Percentiles rank a stretch among this genome's conserved stretches.
Conservation (phyloP, 2,113 vertebrate genomes). For the Oceanites oceanicus region DNA sequence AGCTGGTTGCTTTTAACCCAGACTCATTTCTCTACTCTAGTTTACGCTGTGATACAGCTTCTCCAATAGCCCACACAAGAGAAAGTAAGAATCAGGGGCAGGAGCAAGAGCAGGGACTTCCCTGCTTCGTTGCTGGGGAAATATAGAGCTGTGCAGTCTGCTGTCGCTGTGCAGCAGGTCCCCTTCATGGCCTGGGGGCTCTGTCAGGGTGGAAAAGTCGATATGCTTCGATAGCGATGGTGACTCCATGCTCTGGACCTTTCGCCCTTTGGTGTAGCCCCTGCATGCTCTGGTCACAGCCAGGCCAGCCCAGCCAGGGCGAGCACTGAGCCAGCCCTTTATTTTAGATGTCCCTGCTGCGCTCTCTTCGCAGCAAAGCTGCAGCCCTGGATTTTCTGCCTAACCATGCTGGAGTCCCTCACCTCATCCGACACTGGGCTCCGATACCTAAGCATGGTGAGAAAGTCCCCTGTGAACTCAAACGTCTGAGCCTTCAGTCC, state of each 20-base stretch:
- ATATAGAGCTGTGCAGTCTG: accelerated
- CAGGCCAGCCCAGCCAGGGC: accelerated
- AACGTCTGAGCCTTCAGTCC: not conserved
- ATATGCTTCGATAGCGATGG: accelerated
- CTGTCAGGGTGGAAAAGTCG: not conserved
- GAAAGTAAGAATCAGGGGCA: not conserved
- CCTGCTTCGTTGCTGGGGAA: not conserved
- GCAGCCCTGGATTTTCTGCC: not conserved
- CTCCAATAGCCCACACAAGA: not conserved
- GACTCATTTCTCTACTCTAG: not conserved
- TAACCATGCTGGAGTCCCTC: not conserved
- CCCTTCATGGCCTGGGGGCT: not conserved
- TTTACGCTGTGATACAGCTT: not conserved
- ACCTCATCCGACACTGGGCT: accelerated
- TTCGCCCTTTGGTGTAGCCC: not conserved
- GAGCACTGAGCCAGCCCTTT: not conserved
- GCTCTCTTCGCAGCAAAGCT: not conserved
- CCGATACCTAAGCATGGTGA: too few species aligned
- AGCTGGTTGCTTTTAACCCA: not conserved
- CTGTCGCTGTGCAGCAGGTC: accelerated
- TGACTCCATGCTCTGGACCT: not conserved
- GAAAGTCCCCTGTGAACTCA: not conserved
- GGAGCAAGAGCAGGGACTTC: not conserved
- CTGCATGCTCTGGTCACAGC: not conserved
- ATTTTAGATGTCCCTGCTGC: not conserved